These are phyloP conservation scores for Gymnoscopelus microlampas DNA, from an alignment of 2,797 vertebrate species.

Conservation along the genomic window DNA sequence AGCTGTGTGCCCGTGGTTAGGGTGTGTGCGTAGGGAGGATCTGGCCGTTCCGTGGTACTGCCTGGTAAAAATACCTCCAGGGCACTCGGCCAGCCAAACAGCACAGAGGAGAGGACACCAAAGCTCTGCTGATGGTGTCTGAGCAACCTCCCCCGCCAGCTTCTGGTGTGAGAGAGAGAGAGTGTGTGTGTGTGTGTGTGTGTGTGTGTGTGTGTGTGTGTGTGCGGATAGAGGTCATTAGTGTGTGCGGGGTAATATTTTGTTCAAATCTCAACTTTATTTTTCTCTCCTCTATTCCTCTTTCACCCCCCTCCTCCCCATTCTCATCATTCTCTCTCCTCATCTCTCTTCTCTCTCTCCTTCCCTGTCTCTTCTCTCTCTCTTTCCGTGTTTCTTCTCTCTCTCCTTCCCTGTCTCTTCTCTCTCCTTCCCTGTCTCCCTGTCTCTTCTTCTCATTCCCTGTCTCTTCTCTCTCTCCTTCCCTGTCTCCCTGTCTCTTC, in stretches of 20 bases:
- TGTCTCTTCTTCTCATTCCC: neutral
- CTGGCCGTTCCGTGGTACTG: slow-evolving; percentile 43
- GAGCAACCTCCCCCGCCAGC: slow-evolving; percentile 37
- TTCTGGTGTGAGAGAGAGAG: slow-evolving; percentile 3
- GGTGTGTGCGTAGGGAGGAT: slow-evolving; percentile 64
- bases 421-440: slow-evolving; percentile 1
- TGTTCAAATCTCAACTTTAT: neutral
- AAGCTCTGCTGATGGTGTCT: slow-evolving; percentile 60
- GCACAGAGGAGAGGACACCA: slow-evolving; percentile 67
- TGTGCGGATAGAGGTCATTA: neutral
- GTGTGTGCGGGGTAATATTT: neutral
- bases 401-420: neutral
- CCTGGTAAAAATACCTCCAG: slow-evolving; percentile 61
- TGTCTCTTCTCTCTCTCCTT: slow-evolving; percentile 1
- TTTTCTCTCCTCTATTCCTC: too few species aligned
- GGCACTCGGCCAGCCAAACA: slow-evolving; percentile 52
- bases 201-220: slow-evolving; percentile 9
- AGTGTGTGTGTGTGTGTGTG: slow-evolving; percentile 10
- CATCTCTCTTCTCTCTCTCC: slow-evolving; percentile 2
- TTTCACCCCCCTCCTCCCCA: too few species aligned
- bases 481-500: neutral
- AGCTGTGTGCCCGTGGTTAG: slow-evolving; percentile 64
- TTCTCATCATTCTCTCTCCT: neutral
- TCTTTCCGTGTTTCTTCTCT: slow-evolving; percentile 2
- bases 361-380: slow-evolving; percentile 13